Percentiles rank a stretch among this genome's conserved stretches.
Evolutionary conservation across 1,140 invertebrate genomes (phyloP).

Genomic region (Caenorhabditis tropicalis): DNA sequence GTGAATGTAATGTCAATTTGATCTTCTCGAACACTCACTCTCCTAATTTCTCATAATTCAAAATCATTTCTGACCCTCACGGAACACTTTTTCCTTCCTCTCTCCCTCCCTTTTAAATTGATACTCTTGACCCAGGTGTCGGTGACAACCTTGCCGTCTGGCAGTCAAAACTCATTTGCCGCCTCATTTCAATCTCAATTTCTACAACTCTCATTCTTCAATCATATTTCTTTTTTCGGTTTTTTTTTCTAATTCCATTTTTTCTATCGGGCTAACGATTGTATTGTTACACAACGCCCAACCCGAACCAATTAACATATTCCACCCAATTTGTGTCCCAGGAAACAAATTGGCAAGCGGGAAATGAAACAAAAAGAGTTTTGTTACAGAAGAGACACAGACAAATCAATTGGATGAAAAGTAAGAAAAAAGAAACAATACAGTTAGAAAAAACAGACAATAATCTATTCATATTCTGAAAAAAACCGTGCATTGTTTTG

Average conservation of each 20-base stretch:
- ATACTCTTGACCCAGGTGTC: slow-evolving; percentile 40
- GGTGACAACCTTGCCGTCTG: slow-evolving; percentile 17
- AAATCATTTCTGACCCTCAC: neutral
- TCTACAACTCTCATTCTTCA: neutral
- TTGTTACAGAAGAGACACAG: neutral
- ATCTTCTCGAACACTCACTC: neutral
- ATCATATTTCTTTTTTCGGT: neutral
- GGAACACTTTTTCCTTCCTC: neutral
- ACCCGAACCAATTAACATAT: slow-evolving; percentile 34
- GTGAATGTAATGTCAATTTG: too few relatives aligned
- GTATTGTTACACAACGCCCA: slow-evolving; percentile 3
- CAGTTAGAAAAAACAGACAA: neutral
- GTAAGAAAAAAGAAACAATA: slow-evolving; percentile 1
- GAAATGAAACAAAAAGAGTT: neutral
- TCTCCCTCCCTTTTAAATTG: slow-evolving; percentile 1
- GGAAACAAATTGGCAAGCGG: slow-evolving; percentile 30
- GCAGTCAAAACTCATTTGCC: slow-evolving; percentile 34
- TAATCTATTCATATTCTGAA: neutral
- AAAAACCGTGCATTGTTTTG: neutral
- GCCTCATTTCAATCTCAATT: slow-evolving; percentile 16
- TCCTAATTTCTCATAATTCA: neutral
- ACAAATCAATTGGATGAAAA: neutral
- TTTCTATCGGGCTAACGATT: slow-evolving; percentile 37
- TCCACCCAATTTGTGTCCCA: slow-evolving; percentile 24
- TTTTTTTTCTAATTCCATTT: slow-evolving; percentile 10